Evolutionary conservation across 2,113 vertebrate genomes (phyloP), one percentile per base, ranked within the genome.

Genomic region (Microcebus tavaratra): DNA sequence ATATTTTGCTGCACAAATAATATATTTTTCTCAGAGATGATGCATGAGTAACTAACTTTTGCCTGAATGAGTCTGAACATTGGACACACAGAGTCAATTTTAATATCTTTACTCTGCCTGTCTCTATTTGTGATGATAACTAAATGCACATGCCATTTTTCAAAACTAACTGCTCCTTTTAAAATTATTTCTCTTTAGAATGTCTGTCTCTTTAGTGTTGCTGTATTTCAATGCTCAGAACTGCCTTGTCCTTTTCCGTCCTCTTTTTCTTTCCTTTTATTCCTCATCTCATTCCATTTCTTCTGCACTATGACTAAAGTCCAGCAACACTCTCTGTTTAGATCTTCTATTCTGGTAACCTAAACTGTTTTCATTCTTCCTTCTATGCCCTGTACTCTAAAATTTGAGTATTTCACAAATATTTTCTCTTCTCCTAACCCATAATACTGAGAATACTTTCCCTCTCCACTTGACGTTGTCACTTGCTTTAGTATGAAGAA

Each of bases 1-100:
- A 39, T 34, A 81, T 42, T 88, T 96, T 86, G 76, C 82, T 93
- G 25, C 25, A 88, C 86, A 67, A 89, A 91, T 85, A 95, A 80
- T 63, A 68, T 48, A 53, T 88, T 13, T 94, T 93, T 93, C 91
- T 65, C 34, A 80, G 27, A 89, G 68, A 85, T 96, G 6, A 59
- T 63, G 2, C 39, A 94, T 75, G 13, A 92, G 45, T 95, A 80
- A 93, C 70, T 73, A 90, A 21, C 12, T 79, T 78, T 27, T 48
- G 34, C 23, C 23, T 88, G 48, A 95, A 82, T 91, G 81, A 65
- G 17, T 39, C 45, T 88, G 89, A 94, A 88, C 89, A 82, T 65
- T 89, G 86, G 93, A 78, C 25, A 68, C 27, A 87, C 10, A 2
- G 11, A 76, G 65, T 81, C 65, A 67, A 53, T 80, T 88, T 93